Evolutionary conservation across 2,888 invertebrate species (phyloP), one percentile per base, ranked within the genome.

Genomic region (Epirrhoe alternata): DNA sequence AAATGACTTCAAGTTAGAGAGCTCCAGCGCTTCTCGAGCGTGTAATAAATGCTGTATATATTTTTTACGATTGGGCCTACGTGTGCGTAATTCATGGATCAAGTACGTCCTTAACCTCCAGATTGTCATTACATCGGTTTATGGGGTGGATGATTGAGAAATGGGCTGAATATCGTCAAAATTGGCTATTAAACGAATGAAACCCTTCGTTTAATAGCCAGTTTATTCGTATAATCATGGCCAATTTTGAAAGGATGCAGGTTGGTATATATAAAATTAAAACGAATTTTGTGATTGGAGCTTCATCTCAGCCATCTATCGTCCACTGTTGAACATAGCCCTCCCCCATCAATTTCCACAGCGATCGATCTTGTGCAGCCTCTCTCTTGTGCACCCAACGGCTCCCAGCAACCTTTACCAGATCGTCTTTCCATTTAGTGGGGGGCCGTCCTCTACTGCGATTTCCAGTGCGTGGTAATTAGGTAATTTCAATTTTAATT

Each of bases 111-210:
- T 42, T 42, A 42, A 69, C 68, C 70, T 62, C 61, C 60, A 68
- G 64, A 72, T 69, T 66, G 63, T 61, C 68, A 61, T 70, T 72
- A 64, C 63, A 64, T 61, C 58, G 58, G 62, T 75, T 72, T 75
- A 75, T 71, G 72, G 63, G 55, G 68, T 61, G 69, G 67, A 72
- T 72, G 71, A 74, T 74, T 70, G 72, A 65, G 71, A 71, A 66
- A 66, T 68, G 54, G 65, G 50, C 33, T 57, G 62, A 60, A 53
- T 66, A 67, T 66, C 57, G 66, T 57, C 60, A 61, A 69, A 71
- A 75, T 75, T 72, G 70, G 55, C 70, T 68, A 69, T 74, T 68
- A 74, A 61, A 73, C 60, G 58, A 50, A 61, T 58, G 12, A 35
- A 49, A 55, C 10, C 17, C 33, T 53, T 16, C 33, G 33, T 14